A percentile compares a stretch with the other conserved stretches of the same genome.
Evolutionary conservation across 2,888 invertebrate species (phyloP).

Genomic region (Calameuta idolon): DNA sequence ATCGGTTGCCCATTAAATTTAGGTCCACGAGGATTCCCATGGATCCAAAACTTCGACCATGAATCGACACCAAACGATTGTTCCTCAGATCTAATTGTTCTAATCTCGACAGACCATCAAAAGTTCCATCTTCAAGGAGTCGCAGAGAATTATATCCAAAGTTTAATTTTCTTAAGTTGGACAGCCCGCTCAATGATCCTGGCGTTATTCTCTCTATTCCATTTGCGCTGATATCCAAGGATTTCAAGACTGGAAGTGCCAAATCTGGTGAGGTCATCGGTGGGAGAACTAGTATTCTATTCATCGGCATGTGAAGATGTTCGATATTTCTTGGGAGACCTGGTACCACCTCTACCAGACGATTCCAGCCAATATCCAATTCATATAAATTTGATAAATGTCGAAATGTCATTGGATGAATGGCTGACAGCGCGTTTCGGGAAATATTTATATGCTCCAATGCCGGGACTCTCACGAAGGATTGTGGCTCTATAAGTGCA

Average conservation of each 20-base stretch:
- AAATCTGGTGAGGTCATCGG: conserved; percentile 75
- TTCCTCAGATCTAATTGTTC: conserved; percentile 81
- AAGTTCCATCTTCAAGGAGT: conserved; percentile 76
- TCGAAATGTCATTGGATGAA: conserved; percentile 83
- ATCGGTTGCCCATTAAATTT: conserved; percentile 81
- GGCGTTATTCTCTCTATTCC: conserved; percentile 78
- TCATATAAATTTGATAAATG: conserved; percentile 82
- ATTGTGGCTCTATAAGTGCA: conserved; percentile 77
- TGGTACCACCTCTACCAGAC: conserved; percentile 80
- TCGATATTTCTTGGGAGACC: conserved; percentile 83
- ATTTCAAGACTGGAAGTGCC: conserved; percentile 78
- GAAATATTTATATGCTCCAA: conserved; percentile 86
- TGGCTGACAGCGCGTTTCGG: conserved; percentile 76
- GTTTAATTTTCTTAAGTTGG: conserved; percentile 77
- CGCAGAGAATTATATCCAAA: conserved; percentile 81
- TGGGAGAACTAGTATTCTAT: conserved; percentile 78
- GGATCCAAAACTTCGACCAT: conserved; percentile 75
- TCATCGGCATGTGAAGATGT: conserved; percentile 78
- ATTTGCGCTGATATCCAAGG: conserved; percentile 82
- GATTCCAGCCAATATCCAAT: conserved; percentile 81
- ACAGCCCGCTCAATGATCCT: conserved; percentile 75
- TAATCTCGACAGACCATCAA: conserved; percentile 77
- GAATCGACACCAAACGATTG: conserved; percentile 78
- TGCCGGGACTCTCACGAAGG: conserved; percentile 78
- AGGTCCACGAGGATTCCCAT: conserved; percentile 76